Percentiles rank a stretch among this genome's conserved stretches.
These are phyloP conservation scores for Pandion haliaetus DNA, from an alignment of 2,113 vertebrate genomes.

Conservation along the genomic window DNA sequence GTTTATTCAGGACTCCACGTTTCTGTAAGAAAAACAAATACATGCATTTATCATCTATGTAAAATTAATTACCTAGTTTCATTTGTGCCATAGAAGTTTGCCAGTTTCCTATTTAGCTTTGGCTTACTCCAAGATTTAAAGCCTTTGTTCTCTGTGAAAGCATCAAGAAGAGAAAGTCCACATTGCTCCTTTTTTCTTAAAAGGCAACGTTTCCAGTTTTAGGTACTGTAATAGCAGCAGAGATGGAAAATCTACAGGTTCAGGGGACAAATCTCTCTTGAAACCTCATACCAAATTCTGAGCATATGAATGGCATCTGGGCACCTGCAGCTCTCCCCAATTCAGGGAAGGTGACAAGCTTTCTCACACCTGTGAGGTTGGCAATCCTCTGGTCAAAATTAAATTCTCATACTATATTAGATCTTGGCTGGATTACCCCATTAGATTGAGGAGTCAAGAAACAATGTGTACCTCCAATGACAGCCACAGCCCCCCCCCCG, in stretches of 20 bases:
- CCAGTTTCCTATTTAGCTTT: neutral
- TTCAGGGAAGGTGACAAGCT: neutral
- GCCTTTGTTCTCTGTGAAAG: neutral
- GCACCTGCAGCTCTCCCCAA: neutral
- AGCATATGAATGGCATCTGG: neutral
- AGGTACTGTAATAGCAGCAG: neutral
- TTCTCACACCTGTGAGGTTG: neutral
- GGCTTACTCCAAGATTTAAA: neutral
- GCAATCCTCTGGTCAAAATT: neutral
- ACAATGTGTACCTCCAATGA: neutral
- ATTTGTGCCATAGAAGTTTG: neutral
- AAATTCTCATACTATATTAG: neutral
- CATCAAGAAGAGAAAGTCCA: neutral
- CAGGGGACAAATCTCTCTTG: neutral
- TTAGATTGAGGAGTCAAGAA: neutral
- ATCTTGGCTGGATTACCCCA: neutral
- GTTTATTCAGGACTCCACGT: conserved; percentile 41
- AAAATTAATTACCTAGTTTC: neutral
- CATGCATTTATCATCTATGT: neutral
- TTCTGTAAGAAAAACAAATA: conserved; percentile 63
- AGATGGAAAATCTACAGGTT: neutral
- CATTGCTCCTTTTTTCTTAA: neutral
- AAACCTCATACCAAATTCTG: neutral
- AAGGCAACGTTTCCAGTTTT: neutral
- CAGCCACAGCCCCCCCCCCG: neutral